These are phyloP conservation scores for Phocides pigmalion DNA, from an alignment of 1,140 invertebrate genomes.

Conservation along the genomic window DNA sequence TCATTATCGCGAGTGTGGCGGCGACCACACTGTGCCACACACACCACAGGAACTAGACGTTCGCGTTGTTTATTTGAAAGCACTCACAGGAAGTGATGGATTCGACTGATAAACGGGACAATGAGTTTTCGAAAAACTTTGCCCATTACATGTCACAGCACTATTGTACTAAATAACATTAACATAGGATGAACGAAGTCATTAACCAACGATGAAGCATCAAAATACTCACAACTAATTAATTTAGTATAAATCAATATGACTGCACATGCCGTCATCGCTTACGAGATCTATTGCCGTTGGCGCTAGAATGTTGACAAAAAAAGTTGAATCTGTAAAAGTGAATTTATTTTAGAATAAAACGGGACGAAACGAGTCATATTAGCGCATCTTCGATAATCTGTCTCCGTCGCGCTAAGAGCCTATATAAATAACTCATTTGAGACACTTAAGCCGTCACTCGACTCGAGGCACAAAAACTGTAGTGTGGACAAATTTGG, in stretches of 20 bases:
- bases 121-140: slow-evolving; percentile 1
- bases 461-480: slow-evolving; percentile 69
- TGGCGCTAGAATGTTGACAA: slow-evolving; percentile 2
- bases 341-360: slow-evolving; percentile 20
- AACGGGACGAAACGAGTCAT: slow-evolving; percentile 24
- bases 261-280: not conserved
- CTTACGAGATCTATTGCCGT: not conserved
- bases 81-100: slow-evolving; percentile 16
- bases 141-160: not conserved
- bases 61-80: not conserved
- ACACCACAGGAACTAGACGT: slow-evolving; percentile 9
- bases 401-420: slow-evolving; percentile 43
- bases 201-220: too few species aligned
- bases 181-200: too few species aligned
- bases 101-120: slow-evolving; percentile 2
- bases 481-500: slow-evolving; percentile 66
- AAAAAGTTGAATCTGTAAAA: not conserved
- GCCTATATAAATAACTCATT: slow-evolving; percentile 76
- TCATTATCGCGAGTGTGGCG: not conserved
- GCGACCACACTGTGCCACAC: not conserved
- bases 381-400: slow-evolving; percentile 47
- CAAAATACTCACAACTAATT: not conserved
- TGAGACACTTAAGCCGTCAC: slow-evolving; percentile 73
- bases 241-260: not conserved
- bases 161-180: too few species aligned